Conservation (phyloP, 2,888 invertebrate species). For the Lithophane ornitopus region DNA sequence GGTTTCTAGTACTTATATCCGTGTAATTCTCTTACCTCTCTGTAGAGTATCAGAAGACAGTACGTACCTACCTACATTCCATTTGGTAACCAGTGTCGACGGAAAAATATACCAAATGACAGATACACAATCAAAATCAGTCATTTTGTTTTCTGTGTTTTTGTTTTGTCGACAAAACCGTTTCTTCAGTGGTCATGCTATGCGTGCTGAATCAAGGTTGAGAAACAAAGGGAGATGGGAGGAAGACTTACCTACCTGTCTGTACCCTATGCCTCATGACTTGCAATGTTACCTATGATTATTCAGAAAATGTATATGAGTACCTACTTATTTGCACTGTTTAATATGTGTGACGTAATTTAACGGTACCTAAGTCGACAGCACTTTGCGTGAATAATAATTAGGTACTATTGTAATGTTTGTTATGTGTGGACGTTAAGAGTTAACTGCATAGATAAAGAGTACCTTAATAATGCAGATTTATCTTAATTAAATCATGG, state of each 20-base stretch:
- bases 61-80: not conserved
- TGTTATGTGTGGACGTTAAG: not conserved
- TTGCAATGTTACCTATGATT: not conserved
- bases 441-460: not conserved
- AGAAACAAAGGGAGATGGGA: not conserved
- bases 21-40: not conserved
- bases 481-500: conserved; percentile 52
- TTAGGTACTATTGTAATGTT: not conserved
- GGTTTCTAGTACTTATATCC: too few species aligned
- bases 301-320: not conserved
- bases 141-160: too few species aligned
- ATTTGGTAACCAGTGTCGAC: too few species aligned
- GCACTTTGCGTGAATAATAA: not conserved
- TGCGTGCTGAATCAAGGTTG: not conserved
- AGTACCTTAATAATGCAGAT: conserved; percentile 30
- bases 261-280: not conserved
- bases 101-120: too few species aligned
- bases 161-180: too few species aligned
- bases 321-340: not conserved
- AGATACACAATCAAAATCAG: too few species aligned
- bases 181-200: too few species aligned
- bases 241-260: too few species aligned
- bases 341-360: not conserved
- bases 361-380: not conserved
- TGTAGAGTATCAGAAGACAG: not conserved